A percentile compares a stretch with the other conserved stretches of the same genome.
phyloP scores from a whole-genome alignment of 2,797 vertebrate species.

The Ataeniobius toweri region DNA sequence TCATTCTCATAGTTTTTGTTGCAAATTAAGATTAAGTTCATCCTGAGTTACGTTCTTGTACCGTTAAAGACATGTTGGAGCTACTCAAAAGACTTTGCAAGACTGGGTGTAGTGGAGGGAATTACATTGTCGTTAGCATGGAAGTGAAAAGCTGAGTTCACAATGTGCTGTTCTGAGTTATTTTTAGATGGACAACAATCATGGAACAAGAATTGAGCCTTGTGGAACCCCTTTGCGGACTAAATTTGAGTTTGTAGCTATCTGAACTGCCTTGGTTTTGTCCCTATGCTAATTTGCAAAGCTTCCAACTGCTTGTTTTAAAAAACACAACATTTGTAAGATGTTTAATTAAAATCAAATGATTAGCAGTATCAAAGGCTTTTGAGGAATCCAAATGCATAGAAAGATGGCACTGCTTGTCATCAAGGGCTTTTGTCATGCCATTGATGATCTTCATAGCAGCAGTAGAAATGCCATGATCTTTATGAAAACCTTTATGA shows the following conservation, averaged over 20 bases:
- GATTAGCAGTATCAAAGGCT: neutral
- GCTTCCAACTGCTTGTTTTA: neutral
- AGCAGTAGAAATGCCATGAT: neutral
- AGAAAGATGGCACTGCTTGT: neutral
- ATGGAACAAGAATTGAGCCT: neutral
- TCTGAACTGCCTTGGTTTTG: neutral
- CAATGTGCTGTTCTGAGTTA: neutral
- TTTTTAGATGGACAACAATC: neutral
- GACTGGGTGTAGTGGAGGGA: neutral
- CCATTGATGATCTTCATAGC: neutral
- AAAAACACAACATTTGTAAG: neutral
- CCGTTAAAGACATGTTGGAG: neutral
- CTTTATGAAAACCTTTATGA: neutral
- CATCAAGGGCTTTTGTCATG: neutral
- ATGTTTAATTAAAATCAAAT: too few relatives aligned
- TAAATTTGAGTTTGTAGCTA: neutral
- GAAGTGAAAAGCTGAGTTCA: neutral
- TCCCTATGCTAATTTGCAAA: neutral
- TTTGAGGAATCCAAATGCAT: neutral
- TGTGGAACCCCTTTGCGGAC: neutral
- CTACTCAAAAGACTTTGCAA: neutral
- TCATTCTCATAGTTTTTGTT: neutral
- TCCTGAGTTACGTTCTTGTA: neutral
- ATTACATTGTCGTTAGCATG: neutral
- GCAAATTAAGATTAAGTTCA: neutral